These are phyloP conservation scores for Solen grandis DNA, from an alignment of 1,140 invertebrate species.

Conservation along the genomic window DNA sequence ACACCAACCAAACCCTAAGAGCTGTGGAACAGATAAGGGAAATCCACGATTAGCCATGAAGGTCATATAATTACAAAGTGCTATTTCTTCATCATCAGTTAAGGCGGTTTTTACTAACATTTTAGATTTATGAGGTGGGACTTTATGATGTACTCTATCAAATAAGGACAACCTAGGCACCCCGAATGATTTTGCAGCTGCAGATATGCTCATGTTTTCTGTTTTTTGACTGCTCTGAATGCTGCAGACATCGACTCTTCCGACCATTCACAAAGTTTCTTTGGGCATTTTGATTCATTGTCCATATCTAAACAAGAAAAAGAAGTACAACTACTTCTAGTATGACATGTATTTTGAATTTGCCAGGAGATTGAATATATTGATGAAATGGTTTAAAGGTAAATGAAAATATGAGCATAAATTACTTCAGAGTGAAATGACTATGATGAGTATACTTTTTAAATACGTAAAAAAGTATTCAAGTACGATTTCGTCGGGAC, in stretches of 20 bases:
- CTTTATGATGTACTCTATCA: constrained; percentile 2
- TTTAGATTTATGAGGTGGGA: neutral
- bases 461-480: too few relatives aligned
- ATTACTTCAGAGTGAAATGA: too few relatives aligned
- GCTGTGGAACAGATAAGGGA: neutral
- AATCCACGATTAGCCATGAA: constrained; percentile 41
- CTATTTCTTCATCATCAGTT: constrained; percentile 13
- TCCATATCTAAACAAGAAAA: constrained; percentile 4
- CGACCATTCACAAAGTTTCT: constrained; percentile 19
- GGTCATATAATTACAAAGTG: constrained; percentile 18
- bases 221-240: neutral
- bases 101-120: constrained; percentile 13
- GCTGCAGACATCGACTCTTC: constrained; percentile 27
- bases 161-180: constrained; percentile 18
- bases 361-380: too few relatives aligned
- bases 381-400: too few relatives aligned
- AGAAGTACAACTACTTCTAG: too few relatives aligned
- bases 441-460: too few relatives aligned
- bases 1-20: constrained; percentile 13
- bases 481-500: too few relatives aligned
- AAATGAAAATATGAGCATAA: too few relatives aligned
- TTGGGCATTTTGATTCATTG: neutral
- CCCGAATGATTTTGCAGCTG: constrained; percentile 7
- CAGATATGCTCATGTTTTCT: neutral
- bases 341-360: too few relatives aligned